Conservation (phyloP, 1,140 invertebrate genomes). For the Babylonia areolata region DNA sequence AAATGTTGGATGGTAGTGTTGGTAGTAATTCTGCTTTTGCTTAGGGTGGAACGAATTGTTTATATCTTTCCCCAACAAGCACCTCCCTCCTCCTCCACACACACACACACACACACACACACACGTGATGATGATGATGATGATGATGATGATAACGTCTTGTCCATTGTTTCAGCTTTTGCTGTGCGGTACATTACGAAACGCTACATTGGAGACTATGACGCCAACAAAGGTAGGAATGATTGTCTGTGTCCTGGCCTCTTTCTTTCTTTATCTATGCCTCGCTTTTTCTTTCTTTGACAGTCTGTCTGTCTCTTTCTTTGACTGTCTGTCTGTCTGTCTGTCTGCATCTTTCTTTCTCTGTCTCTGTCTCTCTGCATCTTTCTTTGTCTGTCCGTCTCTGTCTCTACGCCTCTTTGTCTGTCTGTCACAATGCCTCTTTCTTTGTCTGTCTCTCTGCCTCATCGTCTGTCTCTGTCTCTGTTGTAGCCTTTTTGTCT, state of each 20-base stretch:
- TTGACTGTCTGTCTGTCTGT: background rate
- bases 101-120: too few relatives aligned
- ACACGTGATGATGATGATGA: too few relatives aligned
- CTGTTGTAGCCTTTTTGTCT: too few relatives aligned
- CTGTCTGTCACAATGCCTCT: background rate
- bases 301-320: background rate
- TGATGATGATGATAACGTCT: too few relatives aligned
- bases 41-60: too few relatives aligned
- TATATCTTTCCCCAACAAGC: too few relatives aligned
- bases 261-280: too few relatives aligned
- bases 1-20: too few relatives aligned
- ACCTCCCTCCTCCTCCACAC: too few relatives aligned
- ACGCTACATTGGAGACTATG: slow-evolving; percentile 66
- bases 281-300: background rate
- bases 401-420: background rate
- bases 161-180: slow-evolving; percentile 64
- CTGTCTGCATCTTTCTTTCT: background rate
- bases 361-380: background rate
- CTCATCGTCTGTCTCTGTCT: too few relatives aligned
- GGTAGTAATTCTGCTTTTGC: too few relatives aligned
- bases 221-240: slow-evolving; percentile 63
- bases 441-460: too few relatives aligned
- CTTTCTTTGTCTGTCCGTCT: background rate
- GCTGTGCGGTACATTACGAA: slow-evolving; percentile 67
- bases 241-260: background rate